Base-by-base conservation (phyloP, 2,797 vertebrate genomes). In the Sebastes flavidus region DNA sequence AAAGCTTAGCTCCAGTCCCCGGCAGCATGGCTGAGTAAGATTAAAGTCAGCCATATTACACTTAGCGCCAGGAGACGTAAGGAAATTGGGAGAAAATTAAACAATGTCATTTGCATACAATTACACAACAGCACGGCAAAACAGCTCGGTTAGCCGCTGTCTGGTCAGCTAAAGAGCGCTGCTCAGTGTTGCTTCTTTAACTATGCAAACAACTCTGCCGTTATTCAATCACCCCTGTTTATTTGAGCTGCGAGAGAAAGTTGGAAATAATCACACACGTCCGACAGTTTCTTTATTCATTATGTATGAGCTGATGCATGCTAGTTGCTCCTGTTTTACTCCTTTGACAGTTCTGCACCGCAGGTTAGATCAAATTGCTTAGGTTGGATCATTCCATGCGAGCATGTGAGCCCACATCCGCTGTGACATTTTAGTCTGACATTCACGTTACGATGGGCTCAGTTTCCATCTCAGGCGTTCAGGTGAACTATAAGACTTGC, bases 91-190 rank as follows among this genome's bases (percentile, higher is more conserved):
- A 66, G 87, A 80, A 88, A 93, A 92, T 93, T 84, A 92, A 93
- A 93, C 91, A 94, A 92, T 84, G 74, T 82, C 49, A 84, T 93
- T 94, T 93, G 90, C 91, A 92, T 89, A 85, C 77, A 90, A 89
- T 93, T 91, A 88, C 86, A 90, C 90, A 88, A 82, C 71, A 71
- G 80, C 72, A 30, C 58, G 7, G 70, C 49, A 81, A 88, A 79
- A 16, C 81, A 34, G 70, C 83, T 79, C 54, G 55, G 88, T 87
- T 84, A 84, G 85, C 76, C 75, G 16, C 73, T 60, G 82, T 81
- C 89, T 87, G 85, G 84, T 90, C 85, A 80, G 52, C 77, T 72
- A 78, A 86, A 79, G 65, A 82, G 82, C 10, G 8, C 55, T 6
- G 70, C 83, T 83, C 69, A 8, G 34, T 2, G 3, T 63, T 27